Conservation (phyloP, 2,113 vertebrate species). For the Murina feae region DNA sequence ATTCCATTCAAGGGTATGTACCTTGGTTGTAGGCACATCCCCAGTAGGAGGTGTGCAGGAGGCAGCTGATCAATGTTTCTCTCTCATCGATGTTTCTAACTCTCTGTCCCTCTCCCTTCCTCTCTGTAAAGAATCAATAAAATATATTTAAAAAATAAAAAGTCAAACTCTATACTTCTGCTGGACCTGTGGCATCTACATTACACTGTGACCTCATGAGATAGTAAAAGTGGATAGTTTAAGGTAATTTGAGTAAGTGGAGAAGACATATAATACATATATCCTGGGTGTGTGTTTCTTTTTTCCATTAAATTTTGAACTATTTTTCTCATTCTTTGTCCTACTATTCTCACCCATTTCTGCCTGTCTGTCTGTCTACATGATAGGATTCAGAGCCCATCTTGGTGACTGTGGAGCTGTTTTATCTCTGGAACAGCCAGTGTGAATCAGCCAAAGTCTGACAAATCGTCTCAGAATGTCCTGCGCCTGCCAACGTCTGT, state of each 20-base stretch:
- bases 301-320: not conserved
- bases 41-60: too few relatives aligned
- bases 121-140: too few relatives aligned
- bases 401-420: not conserved
- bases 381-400: not conserved
- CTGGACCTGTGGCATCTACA: not conserved
- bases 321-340: not conserved
- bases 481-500: conserved; percentile 27
- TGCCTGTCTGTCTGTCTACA: not conserved
- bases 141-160: not conserved
- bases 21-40: too few relatives aligned
- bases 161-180: not conserved
- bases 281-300: not conserved
- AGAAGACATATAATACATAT: not conserved
- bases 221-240: not conserved
- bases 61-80: too few relatives aligned
- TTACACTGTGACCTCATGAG: not conserved
- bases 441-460: conserved; percentile 37
- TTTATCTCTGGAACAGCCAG: not conserved
- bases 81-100: too few relatives aligned
- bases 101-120: too few relatives aligned
- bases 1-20: too few relatives aligned
- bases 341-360: not conserved
- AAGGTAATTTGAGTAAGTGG: not conserved
- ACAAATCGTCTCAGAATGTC: conserved; percentile 44